Evolutionary conservation across 2,113 vertebrate genomes (phyloP).

Genomic region (Cheirogaleus medius): DNA sequence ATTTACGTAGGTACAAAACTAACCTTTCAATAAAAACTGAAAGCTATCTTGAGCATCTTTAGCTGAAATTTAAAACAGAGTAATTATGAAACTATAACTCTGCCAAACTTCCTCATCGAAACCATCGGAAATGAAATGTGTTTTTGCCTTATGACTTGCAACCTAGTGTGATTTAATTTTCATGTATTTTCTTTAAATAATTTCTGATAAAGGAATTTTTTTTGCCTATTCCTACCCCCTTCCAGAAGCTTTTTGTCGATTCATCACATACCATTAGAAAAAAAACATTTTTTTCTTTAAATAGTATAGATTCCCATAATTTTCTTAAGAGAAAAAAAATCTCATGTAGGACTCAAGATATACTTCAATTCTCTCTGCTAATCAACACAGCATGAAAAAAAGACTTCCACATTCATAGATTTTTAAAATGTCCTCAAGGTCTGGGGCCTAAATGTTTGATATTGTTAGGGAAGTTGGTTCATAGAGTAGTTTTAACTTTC

Average conservation of each 20-base stretch:
- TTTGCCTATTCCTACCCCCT: not conserved
- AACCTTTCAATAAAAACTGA: conserved; percentile 83
- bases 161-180: conserved; percentile 68
- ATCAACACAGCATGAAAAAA: not conserved
- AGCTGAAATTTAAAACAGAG: conserved; percentile 84
- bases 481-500: not conserved
- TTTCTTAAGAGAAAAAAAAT: not conserved
- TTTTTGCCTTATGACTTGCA: conserved; percentile 76
- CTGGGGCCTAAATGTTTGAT: not conserved
- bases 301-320: conserved; percentile 52
- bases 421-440: not conserved
- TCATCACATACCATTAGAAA: conserved; percentile 66
- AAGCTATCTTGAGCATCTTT: conserved; percentile 78
- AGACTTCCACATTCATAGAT: not conserved
- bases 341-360: conserved; percentile 51
- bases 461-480: not conserved
- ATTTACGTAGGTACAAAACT: conserved; percentile 79
- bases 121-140: conserved; percentile 77
- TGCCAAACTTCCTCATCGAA: conserved; percentile 81
- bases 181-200: conserved; percentile 66
- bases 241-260: conserved; percentile 6
- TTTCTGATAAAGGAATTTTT: conserved; percentile 56
- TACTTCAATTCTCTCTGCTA: not conserved
- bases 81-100: conserved; percentile 81
- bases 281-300: conserved; percentile 56